These are phyloP conservation scores for Acholoe squamosa DNA, from an alignment of 2,888 invertebrate genomes.

Conservation along the genomic window DNA sequence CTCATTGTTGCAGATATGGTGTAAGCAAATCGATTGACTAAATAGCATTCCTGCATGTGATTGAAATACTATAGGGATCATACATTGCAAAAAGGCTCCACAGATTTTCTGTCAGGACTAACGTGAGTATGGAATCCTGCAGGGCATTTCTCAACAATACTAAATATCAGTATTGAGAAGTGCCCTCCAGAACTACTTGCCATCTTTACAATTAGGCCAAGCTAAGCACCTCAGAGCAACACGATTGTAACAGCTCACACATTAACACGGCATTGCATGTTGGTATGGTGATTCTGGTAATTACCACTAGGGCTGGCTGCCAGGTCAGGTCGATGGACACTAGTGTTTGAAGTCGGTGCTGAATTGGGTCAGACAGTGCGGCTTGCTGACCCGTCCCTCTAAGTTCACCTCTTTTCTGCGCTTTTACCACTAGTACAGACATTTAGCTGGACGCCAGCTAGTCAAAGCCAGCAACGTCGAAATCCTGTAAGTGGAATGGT, in stretches of 20 bases:
- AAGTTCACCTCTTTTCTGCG: not conserved
- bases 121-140: too few relatives aligned
- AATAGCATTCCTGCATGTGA: too few relatives aligned
- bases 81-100: too few relatives aligned
- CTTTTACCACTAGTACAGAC: not conserved
- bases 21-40: too few relatives aligned
- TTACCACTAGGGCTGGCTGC: constrained; percentile 3
- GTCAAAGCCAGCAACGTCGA: not conserved
- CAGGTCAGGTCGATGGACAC: not conserved
- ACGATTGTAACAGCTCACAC: not conserved
- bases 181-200: too few relatives aligned
- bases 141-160: too few relatives aligned
- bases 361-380: constrained; percentile 17
- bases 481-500: not conserved
- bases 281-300: not conserved
- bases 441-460: not conserved
- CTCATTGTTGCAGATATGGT: too few relatives aligned
- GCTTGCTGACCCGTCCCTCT: not conserved
- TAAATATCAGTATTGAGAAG: too few relatives aligned
- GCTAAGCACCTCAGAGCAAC: not conserved
- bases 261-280: constrained; percentile 21
- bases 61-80: too few relatives aligned
- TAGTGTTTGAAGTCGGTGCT: not conserved
- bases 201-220: not conserved
- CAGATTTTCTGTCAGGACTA: too few relatives aligned